phyloP scores from a whole-genome alignment of 1,140 invertebrate species.

The Drosophila parvula region DNA sequence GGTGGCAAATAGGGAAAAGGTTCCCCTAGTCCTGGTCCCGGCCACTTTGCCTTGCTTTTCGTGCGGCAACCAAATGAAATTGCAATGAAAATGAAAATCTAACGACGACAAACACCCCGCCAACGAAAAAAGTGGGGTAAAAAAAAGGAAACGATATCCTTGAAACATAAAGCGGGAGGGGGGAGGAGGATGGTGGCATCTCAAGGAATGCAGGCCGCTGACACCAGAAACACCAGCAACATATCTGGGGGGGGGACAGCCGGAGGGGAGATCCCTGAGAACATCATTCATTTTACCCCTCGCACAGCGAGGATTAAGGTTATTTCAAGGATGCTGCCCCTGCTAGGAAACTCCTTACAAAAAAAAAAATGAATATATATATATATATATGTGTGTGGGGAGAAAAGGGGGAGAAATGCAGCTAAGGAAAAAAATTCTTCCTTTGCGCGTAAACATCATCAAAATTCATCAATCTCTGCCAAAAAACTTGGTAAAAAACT shows the following conservation, averaged over 20 bases:
- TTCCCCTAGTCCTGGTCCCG: slow-evolving; percentile 4
- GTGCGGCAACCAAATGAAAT: slow-evolving; percentile 80
- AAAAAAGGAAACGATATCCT: slow-evolving; percentile 77
- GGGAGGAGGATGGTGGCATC: not conserved
- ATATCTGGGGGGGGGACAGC: slow-evolving; percentile 4
- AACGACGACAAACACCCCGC: slow-evolving; percentile 61
- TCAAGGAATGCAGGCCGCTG: slow-evolving; percentile 60
- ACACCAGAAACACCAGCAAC: slow-evolving; percentile 22
- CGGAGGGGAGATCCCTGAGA: slow-evolving; percentile 23
- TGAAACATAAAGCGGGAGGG: slow-evolving; percentile 58
- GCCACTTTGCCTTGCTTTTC: slow-evolving; percentile 75
- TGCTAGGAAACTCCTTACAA: slow-evolving; percentile 27
- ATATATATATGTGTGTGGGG: not conserved
- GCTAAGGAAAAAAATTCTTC: slow-evolving; percentile 67
- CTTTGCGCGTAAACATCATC: slow-evolving; percentile 81
- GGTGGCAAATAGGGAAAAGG: slow-evolving; percentile 2
- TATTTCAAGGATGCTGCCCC: slow-evolving; percentile 80
- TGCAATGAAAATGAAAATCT: slow-evolving; percentile 82
- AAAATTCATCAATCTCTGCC: slow-evolving; percentile 84
- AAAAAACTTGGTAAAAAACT: slow-evolving; percentile 79
- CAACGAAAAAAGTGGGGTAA: slow-evolving; percentile 66
- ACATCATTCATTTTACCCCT: slow-evolving; percentile 82
- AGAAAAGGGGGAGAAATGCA: slow-evolving; percentile 30
- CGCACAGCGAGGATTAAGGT: slow-evolving; percentile 80
- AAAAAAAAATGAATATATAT: not conserved